Evolutionary conservation across 2,797 vertebrate genomes (phyloP).

Genomic region (Sylvilagus floridanus): DNA sequence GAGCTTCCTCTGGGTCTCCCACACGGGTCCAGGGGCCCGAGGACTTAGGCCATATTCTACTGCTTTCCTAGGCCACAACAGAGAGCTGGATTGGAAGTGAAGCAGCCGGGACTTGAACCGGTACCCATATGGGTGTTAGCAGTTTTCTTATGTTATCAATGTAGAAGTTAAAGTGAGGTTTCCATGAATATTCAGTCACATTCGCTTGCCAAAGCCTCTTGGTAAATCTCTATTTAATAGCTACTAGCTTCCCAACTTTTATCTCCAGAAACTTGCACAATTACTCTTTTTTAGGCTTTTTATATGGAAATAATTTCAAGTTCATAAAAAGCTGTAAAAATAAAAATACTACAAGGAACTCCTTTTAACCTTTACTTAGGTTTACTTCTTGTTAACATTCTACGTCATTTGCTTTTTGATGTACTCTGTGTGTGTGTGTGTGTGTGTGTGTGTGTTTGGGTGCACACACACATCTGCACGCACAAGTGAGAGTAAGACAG

Average conservation of each 20-base stretch:
- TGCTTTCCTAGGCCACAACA: no score
- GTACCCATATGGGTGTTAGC: background rate
- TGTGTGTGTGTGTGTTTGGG: background rate
- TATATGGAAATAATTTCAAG: slow-evolving; percentile 59
- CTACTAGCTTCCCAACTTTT: slow-evolving; percentile 26
- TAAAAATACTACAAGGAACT: slow-evolving; percentile 42
- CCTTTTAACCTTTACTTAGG: slow-evolving; percentile 4
- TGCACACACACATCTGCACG: background rate
- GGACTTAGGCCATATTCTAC: no score
- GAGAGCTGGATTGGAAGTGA: no score
- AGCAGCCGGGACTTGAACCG: no score
- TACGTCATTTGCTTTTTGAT: background rate
- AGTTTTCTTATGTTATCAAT: slow-evolving; percentile 23
- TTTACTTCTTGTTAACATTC: slow-evolving; percentile 26
- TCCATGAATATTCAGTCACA: background rate
- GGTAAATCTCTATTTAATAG: slow-evolving; percentile 45
- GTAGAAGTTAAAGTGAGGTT: background rate
- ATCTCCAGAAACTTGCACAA: slow-evolving; percentile 13
- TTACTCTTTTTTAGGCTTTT: slow-evolving; percentile 41
- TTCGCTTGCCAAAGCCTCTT: slow-evolving; percentile 1
- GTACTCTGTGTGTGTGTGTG: background rate
- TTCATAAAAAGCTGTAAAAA: slow-evolving; percentile 66
- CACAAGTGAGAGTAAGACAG: no score
- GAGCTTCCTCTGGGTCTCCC: no score
- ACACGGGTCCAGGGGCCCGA: no score